Base-by-base conservation (phyloP, 2,797 vertebrate genomes). In the Notamacropus eugenii region DNA sequence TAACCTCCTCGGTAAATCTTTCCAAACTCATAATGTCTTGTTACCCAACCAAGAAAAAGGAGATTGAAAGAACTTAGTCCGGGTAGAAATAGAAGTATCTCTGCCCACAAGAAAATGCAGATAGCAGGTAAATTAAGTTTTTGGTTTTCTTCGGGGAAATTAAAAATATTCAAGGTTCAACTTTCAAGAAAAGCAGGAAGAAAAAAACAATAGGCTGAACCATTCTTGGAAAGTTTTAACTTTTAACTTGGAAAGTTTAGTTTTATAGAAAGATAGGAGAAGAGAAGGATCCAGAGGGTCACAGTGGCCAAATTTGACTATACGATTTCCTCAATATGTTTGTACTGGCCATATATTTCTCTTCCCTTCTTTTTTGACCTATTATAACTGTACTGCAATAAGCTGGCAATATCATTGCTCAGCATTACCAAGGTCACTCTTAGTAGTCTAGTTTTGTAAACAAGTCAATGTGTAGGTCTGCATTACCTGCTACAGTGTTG, bases 401-500 rank as follows among this genome's bases (percentile, higher is more conserved):
- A 92, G 54, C 1, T 94, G 94, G 28, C 55, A 90, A 58, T 54
- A 46, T 10, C 1, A 58, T 22, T 46, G 95, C n/a, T 91, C 50
- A 93, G 95, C 94, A 95, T 92, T 95, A 96, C 16, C 22, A 59
- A 94, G 5, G 40, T 34, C 58, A 91, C 62, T 95, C 28, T 91
- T 54, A 92, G 54, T 54, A 95, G 90, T 91, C 74, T 92, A 90
- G n/a, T 55, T 4, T 59, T 58, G 92, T 67, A 93, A 95, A 92
- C 3, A 94, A 82, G 40, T 94, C 52, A 93, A 27, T 27, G n/a
- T 0, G 58, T 24, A 1, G 34, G 95, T n/a, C 55, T 52, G 27
- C 27, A 74, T 98, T 99, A 99, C 99, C 99, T 98, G 99, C 99
- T 97, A 99, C 99, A 12, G 99, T 99, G 98, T 99, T 99, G 90